Evolutionary conservation across 1,140 invertebrate genomes (phyloP), one percentile per base, ranked within the genome.

Genomic region (Euwallacea similis): DNA sequence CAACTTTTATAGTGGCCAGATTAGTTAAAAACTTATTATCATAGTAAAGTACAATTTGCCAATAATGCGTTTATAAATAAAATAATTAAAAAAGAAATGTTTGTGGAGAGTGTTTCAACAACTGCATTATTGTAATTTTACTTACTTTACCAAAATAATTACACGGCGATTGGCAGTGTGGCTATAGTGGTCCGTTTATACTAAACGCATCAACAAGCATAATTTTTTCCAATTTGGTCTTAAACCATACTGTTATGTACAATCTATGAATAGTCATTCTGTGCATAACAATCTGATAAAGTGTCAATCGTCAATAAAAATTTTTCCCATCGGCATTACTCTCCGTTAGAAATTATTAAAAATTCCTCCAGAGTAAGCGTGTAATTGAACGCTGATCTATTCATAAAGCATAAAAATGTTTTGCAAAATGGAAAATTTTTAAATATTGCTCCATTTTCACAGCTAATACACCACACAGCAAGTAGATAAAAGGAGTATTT

Each of bases 61-160:
- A 50, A 50, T 50, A 50, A 50, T 13, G 46, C 46, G 46, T 50
- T 50, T 11, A 50, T 4, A 50, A 50, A 50, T 10, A 50, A 11
- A 11, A 11, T 50, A 6, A 50, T 10, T 13, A 50, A 50, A 50
- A 50, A 50, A 47, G 13, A 50, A 50, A 50, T 50, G 13, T 2
- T 2, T 50, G 46, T 50, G 46, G 46, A 50, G 9, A 10, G 13
- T 50, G 13, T 50, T 50, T 50, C 46, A 13, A 13, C 13, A 50
- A 50, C 46, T 50, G 46, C 46, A 50, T 50, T 50, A 50, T 50
- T 50, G 9, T 50, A 10, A 11, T 10, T 11, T 50, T 50, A 50
- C 9, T 50, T 50, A 50, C 46, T 50, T 50, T 50, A 50, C 9
- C 46, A 10, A 50, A 50, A 50, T 50, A 50, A 50, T 50, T 50